Conservation (phyloP, 2,888 invertebrate genomes). For the Macaria notata region DNA sequence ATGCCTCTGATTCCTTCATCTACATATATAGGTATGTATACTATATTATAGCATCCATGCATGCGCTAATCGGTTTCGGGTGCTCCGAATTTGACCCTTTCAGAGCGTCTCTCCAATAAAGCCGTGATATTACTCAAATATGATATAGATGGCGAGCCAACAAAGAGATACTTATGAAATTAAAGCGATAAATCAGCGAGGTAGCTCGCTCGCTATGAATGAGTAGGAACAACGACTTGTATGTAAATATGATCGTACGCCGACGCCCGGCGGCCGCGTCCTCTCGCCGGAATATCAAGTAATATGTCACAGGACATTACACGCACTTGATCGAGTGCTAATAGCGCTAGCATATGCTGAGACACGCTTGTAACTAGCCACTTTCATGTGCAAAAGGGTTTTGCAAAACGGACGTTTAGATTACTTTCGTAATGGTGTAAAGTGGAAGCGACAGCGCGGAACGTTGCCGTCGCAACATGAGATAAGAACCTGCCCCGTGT, state of each 20-base stretch:
- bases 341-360: conserved; percentile 40
- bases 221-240: conserved; percentile 75
- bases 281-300: conserved; percentile 65
- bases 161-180: conserved; percentile 82
- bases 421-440: conserved; percentile 61
- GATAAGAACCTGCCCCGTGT: conserved; percentile 50
- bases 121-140: conserved; percentile 64
- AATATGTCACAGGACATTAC: conserved; percentile 63
- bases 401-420: conserved; percentile 60
- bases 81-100: conserved; percentile 49
- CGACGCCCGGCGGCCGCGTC: conserved; percentile 49
- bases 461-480: conserved; percentile 53
- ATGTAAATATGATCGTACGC: conserved; percentile 76
- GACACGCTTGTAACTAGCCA: conserved; percentile 26
- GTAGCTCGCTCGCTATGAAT: conserved; percentile 65
- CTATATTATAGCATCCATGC: conserved; percentile 22
- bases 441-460: conserved; percentile 63
- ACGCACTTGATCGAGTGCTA: conserved; percentile 55
- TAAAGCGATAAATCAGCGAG: conserved; percentile 77
- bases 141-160: conserved; percentile 69
- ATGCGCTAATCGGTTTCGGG: conserved; percentile 46
- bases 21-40: conserved; percentile 2
- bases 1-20: conserved; percentile 9
- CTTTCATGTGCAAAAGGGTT: conserved; percentile 36
- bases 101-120: conserved; percentile 60